A percentile compares a stretch with the other conserved stretches of the same genome.
Conservation (phyloP, 2,888 invertebrate genomes). For the Masnerella sp. region DNA sequence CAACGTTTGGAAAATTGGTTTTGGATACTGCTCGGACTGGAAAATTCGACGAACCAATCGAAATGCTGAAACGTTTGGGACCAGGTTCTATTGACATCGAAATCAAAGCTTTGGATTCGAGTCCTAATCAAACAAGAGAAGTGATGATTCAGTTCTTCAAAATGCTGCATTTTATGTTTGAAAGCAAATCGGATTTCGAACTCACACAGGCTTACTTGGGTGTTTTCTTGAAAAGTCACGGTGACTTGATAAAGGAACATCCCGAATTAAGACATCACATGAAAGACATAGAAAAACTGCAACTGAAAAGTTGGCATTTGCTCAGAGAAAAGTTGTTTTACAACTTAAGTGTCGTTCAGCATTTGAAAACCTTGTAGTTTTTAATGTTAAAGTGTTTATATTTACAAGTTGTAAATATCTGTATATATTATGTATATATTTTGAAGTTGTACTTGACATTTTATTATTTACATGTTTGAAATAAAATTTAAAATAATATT, state of each 20-base stretch:
- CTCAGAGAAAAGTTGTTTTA: conserved; percentile 85
- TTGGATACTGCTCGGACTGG: conserved; percentile 78
- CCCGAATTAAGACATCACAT: conserved; percentile 80
- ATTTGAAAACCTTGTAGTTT: conserved; percentile 82
- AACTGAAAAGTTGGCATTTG: conserved; percentile 82
- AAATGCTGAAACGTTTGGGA: conserved; percentile 84
- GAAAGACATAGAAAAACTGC: conserved; percentile 80
- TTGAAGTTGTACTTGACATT: no score
- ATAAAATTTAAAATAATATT: no score
- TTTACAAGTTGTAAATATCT: conserved; percentile 10
- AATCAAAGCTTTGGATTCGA: conserved; percentile 87
- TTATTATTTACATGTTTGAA: no score
- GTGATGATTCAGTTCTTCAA: conserved; percentile 89
- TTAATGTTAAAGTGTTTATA: not conserved
- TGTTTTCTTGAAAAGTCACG: conserved; percentile 90
- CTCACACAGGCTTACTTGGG: conserved; percentile 93
- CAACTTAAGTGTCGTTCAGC: conserved; percentile 86
- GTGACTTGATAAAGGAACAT: conserved; percentile 80
- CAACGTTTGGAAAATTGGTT: conserved; percentile 84
- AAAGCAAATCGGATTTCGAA: conserved; percentile 90
- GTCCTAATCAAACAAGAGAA: conserved; percentile 84
- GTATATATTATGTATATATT: conserved; percentile 15
- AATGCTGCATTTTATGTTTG: conserved; percentile 85
- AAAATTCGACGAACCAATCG: conserved; percentile 81
- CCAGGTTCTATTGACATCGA: conserved; percentile 93